Conservation (phyloP, 2,797 vertebrate species). For the Moxostoma hubbsi region DNA sequence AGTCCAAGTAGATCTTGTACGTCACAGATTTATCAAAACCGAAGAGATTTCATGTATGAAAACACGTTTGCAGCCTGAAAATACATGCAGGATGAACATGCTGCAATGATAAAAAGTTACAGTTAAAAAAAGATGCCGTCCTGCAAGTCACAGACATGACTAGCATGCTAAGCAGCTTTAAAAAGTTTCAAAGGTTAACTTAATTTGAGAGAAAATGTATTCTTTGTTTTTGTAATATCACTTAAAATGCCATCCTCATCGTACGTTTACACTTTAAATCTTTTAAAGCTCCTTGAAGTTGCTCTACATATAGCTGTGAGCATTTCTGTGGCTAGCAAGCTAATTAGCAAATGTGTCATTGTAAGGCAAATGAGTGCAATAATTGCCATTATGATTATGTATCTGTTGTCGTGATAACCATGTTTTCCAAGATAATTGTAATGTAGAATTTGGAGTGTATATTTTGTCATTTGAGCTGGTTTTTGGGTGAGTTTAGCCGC, state of each 20-base stretch:
- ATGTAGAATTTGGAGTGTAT: not conserved
- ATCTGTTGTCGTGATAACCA: not conserved
- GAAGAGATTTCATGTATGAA: no score
- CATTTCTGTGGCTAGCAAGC: slow-evolving; percentile 12
- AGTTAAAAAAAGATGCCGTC: not conserved
- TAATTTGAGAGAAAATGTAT: not conserved
- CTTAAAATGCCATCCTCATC: not conserved
- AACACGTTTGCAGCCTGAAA: not conserved
- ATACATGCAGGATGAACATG: not conserved
- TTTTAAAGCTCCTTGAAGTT: not conserved
- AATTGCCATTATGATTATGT: not conserved
- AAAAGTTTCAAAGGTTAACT: slow-evolving; percentile 1
- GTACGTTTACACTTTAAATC: not conserved
- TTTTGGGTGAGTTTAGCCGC: not conserved
- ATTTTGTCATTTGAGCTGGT: not conserved
- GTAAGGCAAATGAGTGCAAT: not conserved
- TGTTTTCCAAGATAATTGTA: no score
- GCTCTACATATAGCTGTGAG: not conserved
- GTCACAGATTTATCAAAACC: not conserved
- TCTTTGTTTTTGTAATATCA: not conserved
- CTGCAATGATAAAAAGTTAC: not conserved
- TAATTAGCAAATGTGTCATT: slow-evolving; percentile 27
- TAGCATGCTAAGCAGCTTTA: no score
- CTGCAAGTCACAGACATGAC: not conserved
- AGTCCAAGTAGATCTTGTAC: not conserved